Evolutionary conservation across 2,888 invertebrate genomes (phyloP), one percentile per base, ranked within the genome.

Genomic region (Capitulum mitella): DNA sequence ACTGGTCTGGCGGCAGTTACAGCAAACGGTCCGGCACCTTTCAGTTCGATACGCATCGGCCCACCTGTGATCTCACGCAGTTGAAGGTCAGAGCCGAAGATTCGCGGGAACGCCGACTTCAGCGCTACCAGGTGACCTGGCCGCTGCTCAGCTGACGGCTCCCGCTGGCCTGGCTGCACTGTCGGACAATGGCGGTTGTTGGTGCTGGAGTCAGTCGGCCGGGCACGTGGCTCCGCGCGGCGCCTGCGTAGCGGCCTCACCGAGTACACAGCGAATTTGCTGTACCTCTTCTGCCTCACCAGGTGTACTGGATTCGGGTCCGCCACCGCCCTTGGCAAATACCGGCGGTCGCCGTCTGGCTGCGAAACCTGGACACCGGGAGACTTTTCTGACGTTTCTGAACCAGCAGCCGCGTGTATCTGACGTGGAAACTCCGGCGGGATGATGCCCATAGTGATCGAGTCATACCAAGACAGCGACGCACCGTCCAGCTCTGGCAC

Each of bases 61-160:
- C 76, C 40, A 40, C 78, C 34, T 51, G 46, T 12, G 54, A 51
- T 76, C 77, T 76, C 5, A 76, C n/a, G 48, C 64, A 61, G n/a
- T 46, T 29, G 6, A 74, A 34, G 8, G 58, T 10, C 26, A 3
- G n/a, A 3, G 61, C 64, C 1, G 77, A 77, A 29, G 32, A 46
- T 51, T 78, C n/a, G 29, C 2, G 74, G 78, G 40, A 54, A 77
- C 74, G 16, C 40, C n/a, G 32, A 16, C 34, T 64, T 29, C 29
- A 79, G n/a, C 10, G 37, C 12, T 8, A 58, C 76, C 3, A 78
- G 76, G 32, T 78, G 78, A 32, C 26, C 10, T 26, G 3, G 29
- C 12, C 64, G 64, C n/a, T 64, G 16, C 16, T 34, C 26, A 8
- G 14, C 32, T 5, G 64, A 64, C 26, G 64, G 61, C 22, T 10